A percentile compares a stretch with the other conserved stretches of the same genome.
Evolutionary conservation across 1,140 invertebrate species (phyloP).

Genomic region (Aphis craccivora): DNA sequence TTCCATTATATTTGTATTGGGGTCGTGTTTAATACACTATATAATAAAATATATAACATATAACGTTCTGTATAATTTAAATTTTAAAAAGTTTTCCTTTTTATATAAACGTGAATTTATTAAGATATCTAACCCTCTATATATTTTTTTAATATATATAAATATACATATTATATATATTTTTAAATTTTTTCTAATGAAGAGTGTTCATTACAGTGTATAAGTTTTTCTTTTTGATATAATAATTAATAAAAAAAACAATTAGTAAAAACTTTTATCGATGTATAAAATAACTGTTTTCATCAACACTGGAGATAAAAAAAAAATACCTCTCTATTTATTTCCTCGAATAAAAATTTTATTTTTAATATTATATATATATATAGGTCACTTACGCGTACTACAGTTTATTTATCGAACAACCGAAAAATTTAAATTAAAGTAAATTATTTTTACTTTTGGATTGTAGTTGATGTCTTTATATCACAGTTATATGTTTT

Average conservation of each 20-base stretch:
- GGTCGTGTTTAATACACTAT: neutral
- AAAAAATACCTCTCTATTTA: neutral
- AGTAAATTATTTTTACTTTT: neutral
- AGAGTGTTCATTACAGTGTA: neutral
- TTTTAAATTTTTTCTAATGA: neutral
- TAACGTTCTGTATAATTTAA: neutral
- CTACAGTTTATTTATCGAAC: neutral
- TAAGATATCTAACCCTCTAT: neutral
- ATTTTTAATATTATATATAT: neutral
- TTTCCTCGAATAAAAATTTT: neutral
- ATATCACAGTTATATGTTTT: neutral
- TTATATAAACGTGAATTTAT: neutral
- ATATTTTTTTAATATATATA: neutral
- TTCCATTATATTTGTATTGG: neutral
- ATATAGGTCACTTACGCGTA: neutral
- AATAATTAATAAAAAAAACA: conserved; percentile 7
- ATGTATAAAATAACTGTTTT: neutral
- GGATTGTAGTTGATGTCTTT: neutral
- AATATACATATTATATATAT: too few species aligned
- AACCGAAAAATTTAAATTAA: neutral
- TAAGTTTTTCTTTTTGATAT: conserved; percentile 7
- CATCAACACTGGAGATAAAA: neutral
- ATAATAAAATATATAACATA: neutral
- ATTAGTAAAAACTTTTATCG: neutral
- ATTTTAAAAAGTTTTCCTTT: neutral